These are phyloP conservation scores for Cirrhinus molitorella DNA, from an alignment of 2,797 vertebrate species.

Conservation along the genomic window DNA sequence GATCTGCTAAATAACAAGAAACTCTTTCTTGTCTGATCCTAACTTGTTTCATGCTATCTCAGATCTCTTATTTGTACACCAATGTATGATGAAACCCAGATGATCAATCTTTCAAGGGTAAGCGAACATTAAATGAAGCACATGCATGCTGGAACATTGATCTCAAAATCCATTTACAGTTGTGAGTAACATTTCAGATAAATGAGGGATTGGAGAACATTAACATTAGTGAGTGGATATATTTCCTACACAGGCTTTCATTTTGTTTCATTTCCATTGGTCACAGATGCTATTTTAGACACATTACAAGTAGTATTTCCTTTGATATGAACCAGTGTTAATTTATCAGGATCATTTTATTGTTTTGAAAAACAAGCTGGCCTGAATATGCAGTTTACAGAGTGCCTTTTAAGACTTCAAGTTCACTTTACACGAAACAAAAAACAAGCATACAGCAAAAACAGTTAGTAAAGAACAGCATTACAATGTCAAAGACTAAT, in stretches of 20 bases:
- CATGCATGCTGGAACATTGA: background rate
- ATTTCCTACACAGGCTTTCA: background rate
- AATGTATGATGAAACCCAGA: background rate
- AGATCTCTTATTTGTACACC: background rate
- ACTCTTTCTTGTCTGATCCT: background rate
- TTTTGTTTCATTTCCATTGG: conserved; percentile 7
- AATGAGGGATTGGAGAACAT: background rate
- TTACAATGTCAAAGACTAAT: background rate
- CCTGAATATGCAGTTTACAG: background rate
- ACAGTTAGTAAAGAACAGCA: background rate
- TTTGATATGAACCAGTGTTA: background rate
- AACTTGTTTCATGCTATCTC: background rate
- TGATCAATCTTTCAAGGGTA: background rate
- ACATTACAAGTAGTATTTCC: background rate
- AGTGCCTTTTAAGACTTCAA: background rate
- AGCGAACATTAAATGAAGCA: conserved; percentile 4
- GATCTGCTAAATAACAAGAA: background rate
- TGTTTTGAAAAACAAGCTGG: background rate
- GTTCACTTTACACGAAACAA: background rate
- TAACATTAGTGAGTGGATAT: background rate
- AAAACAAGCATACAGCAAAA: background rate
- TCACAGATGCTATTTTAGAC: background rate
- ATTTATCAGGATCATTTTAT: background rate
- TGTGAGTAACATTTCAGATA: background rate
- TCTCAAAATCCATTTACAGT: conserved; percentile 13